Conservation (phyloP, 2,888 invertebrate species). For the Leptodirus hochenwartii region DNA sequence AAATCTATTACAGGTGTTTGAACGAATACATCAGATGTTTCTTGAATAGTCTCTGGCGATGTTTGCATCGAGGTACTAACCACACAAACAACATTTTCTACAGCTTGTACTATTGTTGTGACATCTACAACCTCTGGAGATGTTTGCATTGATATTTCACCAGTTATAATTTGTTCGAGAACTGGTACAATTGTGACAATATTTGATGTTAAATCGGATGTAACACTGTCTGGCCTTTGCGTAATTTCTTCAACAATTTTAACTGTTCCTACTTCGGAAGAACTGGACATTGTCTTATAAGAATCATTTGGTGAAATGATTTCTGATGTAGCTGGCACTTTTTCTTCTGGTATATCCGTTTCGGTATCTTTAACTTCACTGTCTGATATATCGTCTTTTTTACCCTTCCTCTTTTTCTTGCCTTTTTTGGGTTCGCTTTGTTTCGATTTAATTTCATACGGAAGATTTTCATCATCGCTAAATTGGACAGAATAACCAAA, state of each 20-base stretch:
- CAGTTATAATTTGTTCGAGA: constrained; percentile 36
- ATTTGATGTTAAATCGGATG: constrained; percentile 29
- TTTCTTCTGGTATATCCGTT: constrained; percentile 11
- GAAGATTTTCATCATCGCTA: constrained; percentile 24
- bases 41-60: constrained; percentile 17
- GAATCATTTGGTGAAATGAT: constrained; percentile 37
- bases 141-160: constrained; percentile 31
- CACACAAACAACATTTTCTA: constrained; percentile 13
- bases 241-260: constrained; percentile 50
- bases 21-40: too few species aligned
- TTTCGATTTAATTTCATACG: constrained; percentile 13
- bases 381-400: constrained; percentile 15
- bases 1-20: too few species aligned
- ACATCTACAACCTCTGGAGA: constrained; percentile 18
- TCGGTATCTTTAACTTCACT: constrained; percentile 28
- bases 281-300: constrained; percentile 38
- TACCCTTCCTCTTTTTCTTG: constrained; percentile 23
- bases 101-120: constrained; percentile 15
- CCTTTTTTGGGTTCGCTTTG: constrained; percentile 20
- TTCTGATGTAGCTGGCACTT: constrained; percentile 29
- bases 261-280: constrained; percentile 37
- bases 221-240: constrained; percentile 34
- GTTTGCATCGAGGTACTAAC: constrained; percentile 12
- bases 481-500: constrained; percentile 22
- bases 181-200: constrained; percentile 36